A percentile compares a stretch with the other conserved stretches of the same genome.
Conservation (phyloP, 2,113 vertebrate species). For the Psophia crepitans region DNA sequence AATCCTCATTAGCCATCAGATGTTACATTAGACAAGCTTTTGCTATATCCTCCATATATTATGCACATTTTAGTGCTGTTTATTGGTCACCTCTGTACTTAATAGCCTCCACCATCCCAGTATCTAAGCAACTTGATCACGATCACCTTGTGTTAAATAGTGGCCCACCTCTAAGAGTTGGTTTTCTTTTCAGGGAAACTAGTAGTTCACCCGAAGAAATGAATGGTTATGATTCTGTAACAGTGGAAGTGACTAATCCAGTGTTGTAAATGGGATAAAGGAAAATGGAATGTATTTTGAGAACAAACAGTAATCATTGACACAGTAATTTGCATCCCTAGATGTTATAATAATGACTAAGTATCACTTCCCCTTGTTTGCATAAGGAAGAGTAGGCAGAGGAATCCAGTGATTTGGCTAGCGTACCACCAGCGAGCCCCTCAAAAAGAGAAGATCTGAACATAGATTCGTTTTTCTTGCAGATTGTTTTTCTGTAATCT, state of each 20-base stretch:
- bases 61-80: neutral
- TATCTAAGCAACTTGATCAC: neutral
- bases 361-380: constrained; percentile 61
- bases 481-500: neutral
- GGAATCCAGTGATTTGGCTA: constrained; percentile 31
- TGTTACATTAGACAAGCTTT: constrained; percentile 7
- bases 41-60: neutral
- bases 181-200: neutral
- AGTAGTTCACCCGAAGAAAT: constrained; percentile 27
- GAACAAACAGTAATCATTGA: constrained; percentile 69
- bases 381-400: constrained; percentile 49
- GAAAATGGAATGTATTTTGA: constrained; percentile 60
- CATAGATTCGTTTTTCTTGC: rapidly evolving
- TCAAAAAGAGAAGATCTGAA: neutral
- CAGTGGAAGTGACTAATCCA: constrained; percentile 65
- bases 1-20: constrained; percentile 52
- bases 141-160: neutral
- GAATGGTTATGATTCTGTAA: constrained; percentile 52
- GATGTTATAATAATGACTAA: constrained; percentile 68
- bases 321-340: constrained; percentile 63
- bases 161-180: neutral
- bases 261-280: constrained; percentile 58
- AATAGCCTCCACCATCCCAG: neutral
- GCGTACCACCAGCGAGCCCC: neutral
- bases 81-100: constrained; percentile 6